Conservation (phyloP, 2,113 vertebrate genomes). For the Mystacornis crossleyi region DNA sequence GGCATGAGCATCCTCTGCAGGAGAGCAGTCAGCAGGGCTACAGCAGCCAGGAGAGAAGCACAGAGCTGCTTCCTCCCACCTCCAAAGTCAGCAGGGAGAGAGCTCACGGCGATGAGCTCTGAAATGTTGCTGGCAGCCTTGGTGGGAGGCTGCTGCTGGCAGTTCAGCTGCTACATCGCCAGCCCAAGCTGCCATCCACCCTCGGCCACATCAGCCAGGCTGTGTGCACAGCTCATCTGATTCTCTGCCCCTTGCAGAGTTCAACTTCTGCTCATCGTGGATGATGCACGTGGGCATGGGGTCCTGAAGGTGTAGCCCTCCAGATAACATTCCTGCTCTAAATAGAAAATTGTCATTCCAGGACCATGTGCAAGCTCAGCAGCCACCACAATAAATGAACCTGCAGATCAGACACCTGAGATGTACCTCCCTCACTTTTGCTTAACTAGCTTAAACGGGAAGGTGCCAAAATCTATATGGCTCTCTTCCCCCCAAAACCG, state of each 20-base stretch:
- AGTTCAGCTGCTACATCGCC: background rate
- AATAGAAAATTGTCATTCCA: background rate
- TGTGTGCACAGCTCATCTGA: background rate
- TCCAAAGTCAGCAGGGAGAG: background rate
- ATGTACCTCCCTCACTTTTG: background rate
- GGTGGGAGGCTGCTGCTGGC: background rate
- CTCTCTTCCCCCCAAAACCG: background rate
- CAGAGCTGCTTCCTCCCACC: background rate
- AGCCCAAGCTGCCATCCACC: background rate
- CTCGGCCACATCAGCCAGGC: background rate
- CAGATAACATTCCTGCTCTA: background rate
- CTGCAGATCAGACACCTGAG: background rate
- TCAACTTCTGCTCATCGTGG: background rate
- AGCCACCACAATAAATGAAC: background rate
- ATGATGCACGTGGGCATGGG: rapidly evolving
- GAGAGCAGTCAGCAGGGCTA: background rate
- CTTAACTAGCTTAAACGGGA: background rate
- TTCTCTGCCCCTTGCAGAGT: background rate
- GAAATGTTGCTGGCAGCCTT: background rate
- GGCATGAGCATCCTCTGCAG: background rate
- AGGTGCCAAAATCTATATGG: background rate
- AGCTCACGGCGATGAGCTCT: background rate
- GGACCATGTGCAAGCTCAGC: background rate
- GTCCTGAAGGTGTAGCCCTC: background rate
- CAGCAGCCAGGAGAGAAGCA: background rate